Conservation (phyloP, 2,113 vertebrate species). For the Lethenteron camtschaticum region DNA sequence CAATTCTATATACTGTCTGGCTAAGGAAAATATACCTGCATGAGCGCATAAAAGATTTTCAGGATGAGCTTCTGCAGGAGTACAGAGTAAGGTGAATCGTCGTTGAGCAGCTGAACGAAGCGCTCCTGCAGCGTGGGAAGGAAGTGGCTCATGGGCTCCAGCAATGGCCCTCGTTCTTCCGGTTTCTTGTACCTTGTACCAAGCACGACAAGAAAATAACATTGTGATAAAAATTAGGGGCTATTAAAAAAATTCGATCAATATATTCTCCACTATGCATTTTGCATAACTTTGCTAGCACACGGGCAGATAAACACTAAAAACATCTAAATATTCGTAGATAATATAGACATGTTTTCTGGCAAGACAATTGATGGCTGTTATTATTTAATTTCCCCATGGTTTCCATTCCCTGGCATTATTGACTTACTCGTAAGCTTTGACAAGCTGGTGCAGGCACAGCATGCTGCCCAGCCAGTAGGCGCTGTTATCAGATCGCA, state of each 20-base stretch:
- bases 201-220: too few relatives aligned
- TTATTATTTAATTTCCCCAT: neutral
- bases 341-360: neutral
- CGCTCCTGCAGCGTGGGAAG: conserved; percentile 85
- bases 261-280: neutral
- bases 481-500: conserved; percentile 79
- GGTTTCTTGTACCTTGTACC: conserved; percentile 77
- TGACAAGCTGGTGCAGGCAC: conserved; percentile 94
- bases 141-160: conserved; percentile 96
- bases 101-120: conserved; percentile 68
- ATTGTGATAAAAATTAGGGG: too few relatives aligned
- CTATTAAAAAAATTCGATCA: neutral
- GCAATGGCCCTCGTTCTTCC: conserved; percentile 68
- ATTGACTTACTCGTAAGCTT: conserved; percentile 84
- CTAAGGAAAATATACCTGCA: conserved; percentile 42
- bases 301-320: conserved; percentile 8
- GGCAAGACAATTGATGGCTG: neutral
- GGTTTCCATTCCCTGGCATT: neutral
- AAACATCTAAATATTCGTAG: neutral
- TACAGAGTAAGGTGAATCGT: conserved; percentile 75
- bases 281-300: neutral
- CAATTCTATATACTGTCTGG: conserved; percentile 10
- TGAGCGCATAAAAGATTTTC: conserved; percentile 96
- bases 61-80: conserved; percentile 98
- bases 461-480: conserved; percentile 92